These are phyloP conservation scores for Onychorhynchus coronatus DNA, from an alignment of 2,113 vertebrate genomes.

Conservation along the genomic window DNA sequence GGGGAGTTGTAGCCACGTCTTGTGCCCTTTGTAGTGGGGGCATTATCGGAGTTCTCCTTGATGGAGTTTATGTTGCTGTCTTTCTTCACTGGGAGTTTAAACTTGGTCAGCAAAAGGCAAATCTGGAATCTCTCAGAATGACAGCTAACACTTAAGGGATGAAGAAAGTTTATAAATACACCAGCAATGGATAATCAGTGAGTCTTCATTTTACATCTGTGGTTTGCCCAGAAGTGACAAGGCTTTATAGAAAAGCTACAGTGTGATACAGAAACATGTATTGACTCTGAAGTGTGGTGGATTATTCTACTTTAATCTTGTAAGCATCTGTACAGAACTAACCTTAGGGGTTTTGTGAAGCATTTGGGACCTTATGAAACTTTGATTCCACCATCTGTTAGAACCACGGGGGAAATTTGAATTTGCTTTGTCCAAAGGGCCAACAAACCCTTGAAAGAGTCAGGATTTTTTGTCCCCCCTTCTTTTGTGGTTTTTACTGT, in stretches of 20 bases:
- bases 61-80: not conserved
- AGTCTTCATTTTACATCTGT: not conserved
- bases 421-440: not conserved
- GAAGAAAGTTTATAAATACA: conserved; percentile 48
- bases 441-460: not conserved
- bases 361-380: not conserved
- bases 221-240: not conserved
- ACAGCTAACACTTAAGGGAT: not conserved
- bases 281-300: not conserved
- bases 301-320: not conserved
- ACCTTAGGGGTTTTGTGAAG: not conserved
- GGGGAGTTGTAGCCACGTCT: not conserved
- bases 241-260: not conserved
- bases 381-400: not conserved
- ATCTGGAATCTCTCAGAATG: conserved; percentile 27
- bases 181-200: not conserved
- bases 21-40: not conserved
- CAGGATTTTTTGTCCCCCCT: no score
- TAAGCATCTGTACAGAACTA: not conserved
- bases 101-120: not conserved
- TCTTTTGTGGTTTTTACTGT: not conserved
- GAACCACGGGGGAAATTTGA: not conserved
- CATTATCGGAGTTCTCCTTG: not conserved
- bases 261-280: not conserved
- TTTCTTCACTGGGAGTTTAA: not conserved